Evolutionary conservation across 2,888 invertebrate genomes (phyloP).

Genomic region (Orchesella flavescens): DNA sequence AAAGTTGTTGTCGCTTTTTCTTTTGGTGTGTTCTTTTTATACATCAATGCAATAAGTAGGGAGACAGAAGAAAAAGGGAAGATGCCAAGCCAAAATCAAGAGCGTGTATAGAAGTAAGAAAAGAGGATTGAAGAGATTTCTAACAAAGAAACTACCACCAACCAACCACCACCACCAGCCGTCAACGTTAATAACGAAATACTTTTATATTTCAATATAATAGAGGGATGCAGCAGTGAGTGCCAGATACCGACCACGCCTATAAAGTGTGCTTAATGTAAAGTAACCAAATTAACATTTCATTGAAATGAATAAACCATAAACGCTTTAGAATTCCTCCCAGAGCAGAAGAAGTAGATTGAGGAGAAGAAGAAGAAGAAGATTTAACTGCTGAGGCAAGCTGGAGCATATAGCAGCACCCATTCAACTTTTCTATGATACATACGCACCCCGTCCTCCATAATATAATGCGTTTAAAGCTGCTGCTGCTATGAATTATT

Average conservation of each 20-base stretch:
- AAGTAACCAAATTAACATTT: constrained; percentile 64
- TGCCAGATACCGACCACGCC: constrained; percentile 60
- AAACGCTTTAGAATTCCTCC: constrained; percentile 53
- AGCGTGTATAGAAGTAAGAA: constrained; percentile 29
- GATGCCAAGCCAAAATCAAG: constrained; percentile 51
- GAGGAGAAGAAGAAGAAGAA: neutral
- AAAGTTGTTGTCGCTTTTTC: constrained; percentile 26
- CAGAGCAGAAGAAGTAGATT: constrained; percentile 8
- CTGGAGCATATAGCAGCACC: too few relatives aligned
- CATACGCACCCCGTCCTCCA: neutral
- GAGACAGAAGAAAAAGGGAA: constrained; percentile 36
- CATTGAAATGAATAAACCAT: constrained; percentile 65
- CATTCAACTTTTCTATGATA: too few relatives aligned
- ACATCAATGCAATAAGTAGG: constrained; percentile 1
- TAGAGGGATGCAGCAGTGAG: constrained; percentile 13
- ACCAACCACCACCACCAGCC: neutral
- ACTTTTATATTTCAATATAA: constrained; percentile 38
- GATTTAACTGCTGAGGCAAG: constrained; percentile 32
- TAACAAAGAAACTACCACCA: constrained; percentile 37
- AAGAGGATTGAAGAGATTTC: constrained; percentile 56
- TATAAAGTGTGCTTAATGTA: constrained; percentile 61
- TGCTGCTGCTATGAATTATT: constrained; percentile 12
- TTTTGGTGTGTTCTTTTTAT: constrained; percentile 8
- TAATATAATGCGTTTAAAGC: neutral
- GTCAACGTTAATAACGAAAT: constrained; percentile 15